phyloP scores from a whole-genome alignment of 2,888 invertebrate genomes.

The Nymphalis urticae region DNA sequence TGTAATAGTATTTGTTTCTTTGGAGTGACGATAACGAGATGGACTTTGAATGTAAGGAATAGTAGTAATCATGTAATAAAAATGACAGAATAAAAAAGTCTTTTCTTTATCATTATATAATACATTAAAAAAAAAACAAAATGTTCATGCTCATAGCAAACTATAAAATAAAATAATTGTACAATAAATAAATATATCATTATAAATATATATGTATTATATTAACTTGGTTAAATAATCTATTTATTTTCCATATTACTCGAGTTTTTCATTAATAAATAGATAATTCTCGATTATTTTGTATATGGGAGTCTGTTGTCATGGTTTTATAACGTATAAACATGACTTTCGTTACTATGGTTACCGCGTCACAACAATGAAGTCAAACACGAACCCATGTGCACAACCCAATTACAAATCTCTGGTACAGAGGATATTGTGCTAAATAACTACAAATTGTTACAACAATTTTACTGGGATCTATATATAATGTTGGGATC shows the following conservation, averaged over 20 bases:
- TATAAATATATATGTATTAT: no score
- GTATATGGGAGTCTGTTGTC: not conserved
- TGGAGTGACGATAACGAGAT: slow-evolving; percentile 71
- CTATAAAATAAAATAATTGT: not conserved
- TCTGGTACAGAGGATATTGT: not conserved
- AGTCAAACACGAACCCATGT: slow-evolving; percentile 2
- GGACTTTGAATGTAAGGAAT: slow-evolving; percentile 74
- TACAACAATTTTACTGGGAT: not conserved
- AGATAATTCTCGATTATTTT: not conserved
- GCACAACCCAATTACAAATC: not conserved
- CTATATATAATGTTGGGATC: slow-evolving; percentile 62
- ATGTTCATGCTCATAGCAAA: not conserved
- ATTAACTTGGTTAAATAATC: no score
- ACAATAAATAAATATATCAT: no score
- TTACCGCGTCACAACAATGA: slow-evolving; percentile 75
- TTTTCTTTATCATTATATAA: slow-evolving; percentile 34
- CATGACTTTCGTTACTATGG: slow-evolving; percentile 54
- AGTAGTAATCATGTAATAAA: slow-evolving; percentile 76
- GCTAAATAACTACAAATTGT: not conserved
- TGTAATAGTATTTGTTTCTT: slow-evolving; percentile 52
- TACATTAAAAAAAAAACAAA: not conserved
- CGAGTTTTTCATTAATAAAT: not conserved
- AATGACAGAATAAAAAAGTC: slow-evolving; percentile 53
- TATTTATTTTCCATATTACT: no score
- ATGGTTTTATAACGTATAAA: not conserved